Conservation (phyloP, 2,797 vertebrate species). For the Neomorphus geoffroyi region DNA sequence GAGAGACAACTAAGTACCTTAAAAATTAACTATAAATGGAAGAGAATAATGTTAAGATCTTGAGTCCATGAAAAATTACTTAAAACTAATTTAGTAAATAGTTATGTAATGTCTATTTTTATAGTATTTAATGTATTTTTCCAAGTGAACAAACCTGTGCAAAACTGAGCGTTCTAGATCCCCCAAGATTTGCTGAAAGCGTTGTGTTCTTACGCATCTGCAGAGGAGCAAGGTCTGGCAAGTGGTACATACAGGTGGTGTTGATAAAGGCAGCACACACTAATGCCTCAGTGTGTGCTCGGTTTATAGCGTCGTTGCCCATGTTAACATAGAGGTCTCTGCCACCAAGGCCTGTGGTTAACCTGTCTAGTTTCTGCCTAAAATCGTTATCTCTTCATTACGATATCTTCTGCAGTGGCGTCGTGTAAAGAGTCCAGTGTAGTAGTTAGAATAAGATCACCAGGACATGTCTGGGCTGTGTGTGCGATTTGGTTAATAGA, state of each 20-base stretch:
- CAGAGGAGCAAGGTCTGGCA: accelerated
- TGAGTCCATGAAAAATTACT: background rate
- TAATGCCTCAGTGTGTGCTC: background rate
- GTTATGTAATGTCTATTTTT: background rate
- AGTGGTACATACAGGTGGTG: accelerated
- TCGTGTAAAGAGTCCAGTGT: accelerated
- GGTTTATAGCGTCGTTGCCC: accelerated
- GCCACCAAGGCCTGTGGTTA: background rate
- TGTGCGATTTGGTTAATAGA: background rate
- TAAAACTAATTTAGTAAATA: background rate
- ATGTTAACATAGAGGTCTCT: background rate
- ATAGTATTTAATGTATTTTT: background rate
- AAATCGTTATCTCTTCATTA: background rate
- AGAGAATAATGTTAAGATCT: background rate
- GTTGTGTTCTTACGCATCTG: background rate
- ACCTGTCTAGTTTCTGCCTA: background rate
- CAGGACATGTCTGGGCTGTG: background rate
- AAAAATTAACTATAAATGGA: background rate
- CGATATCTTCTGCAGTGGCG: accelerated
- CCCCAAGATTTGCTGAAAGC: background rate
- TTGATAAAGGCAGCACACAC: background rate
- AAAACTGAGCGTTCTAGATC: background rate
- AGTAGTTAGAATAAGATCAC: background rate
- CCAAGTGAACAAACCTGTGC: background rate
- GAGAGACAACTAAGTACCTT: background rate